Evolutionary conservation across 1,140 invertebrate species (phyloP), one percentile per base, ranked within the genome.

Genomic region (Zaprionus inermis): DNA sequence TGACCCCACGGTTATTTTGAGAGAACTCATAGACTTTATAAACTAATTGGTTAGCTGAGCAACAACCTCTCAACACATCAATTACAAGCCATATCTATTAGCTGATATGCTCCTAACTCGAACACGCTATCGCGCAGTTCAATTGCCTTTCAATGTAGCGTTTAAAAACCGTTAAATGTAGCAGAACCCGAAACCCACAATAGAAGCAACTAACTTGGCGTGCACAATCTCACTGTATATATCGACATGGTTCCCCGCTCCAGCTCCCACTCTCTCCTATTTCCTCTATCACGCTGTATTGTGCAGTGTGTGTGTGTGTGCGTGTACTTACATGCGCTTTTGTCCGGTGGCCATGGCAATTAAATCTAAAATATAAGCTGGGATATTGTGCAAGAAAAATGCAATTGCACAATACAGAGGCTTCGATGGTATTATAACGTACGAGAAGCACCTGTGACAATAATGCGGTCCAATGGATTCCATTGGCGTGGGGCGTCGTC

Each of bases 311-410:
- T 66, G 24, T 44, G 36, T 60, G 66, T 78, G 61, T 38, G 71
- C 32, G 71, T 63, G 70, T 82, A 91, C 93, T 94, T 92, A 95
- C 95, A 94, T 94, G 65, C 94, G 94, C 81, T 94, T 94, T 88
- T 94, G 95, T 74, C 95, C 94, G 24, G 94, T 93, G 20, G 93
- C 81, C 24, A 94, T 89, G 16, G 93, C 81, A 44, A 93, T 85
- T 44, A 91, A 92, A 84, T 95, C 95, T 36, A 94, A 92, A 44
- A 95, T 88, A 79, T 94, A 93, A 16, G 94, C 94, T 12, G 95
- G 95, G 60, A 95, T 81, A 92, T 93, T 93, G 81, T 95, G 95
- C 30, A 95, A 84, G 49, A 95, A 92, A 75, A 95, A 93, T 72
- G 86, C 89, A 59, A 81, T 72, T 56, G 93, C 60, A 68, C 91